Evolutionary conservation across 2,113 vertebrate species (phyloP), one percentile per base, ranked within the genome.

Genomic region (Quiscalus mexicanus): DNA sequence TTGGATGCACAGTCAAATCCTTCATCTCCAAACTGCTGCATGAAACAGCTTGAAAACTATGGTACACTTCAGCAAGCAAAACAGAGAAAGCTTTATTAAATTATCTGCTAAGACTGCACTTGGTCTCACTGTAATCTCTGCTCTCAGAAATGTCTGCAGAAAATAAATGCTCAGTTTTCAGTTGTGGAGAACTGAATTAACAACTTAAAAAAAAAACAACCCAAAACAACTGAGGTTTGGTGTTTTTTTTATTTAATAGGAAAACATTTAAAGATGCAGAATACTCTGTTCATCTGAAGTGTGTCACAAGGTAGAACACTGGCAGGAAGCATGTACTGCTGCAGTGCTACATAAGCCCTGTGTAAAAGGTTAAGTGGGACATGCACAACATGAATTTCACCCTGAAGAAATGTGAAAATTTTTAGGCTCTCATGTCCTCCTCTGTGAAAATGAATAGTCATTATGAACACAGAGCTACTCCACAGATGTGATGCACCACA

Each of bases 301-400:
- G 0, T 65, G 67, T 12, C 63, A 73, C 78, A 47, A 0, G 0
- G 35, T 19, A 73, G 39, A 84, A 58, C 44, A 45, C 39, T 83
- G 47, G 31, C 39, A 84, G 87, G n/a, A 86, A 77, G 30, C 60
- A 35, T 60, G 71, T 56, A 47, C 47, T 83, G 52, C 47, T 88
- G 67, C 47, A 84, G 50, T 41, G 41, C 52, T 77, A 90, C 79
- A 60, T 7, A 67, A 88, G 20, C 44, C 47, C 47, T 41, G 4
- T 44, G 59, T 53, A 84, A 93, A 96, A 94, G 82, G 79, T 91
- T 88, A 95, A 96, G 79, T 63, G 68, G 55, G 52, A 93, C 28
- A 44, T 1, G 33, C 21, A 47, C 6, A n/a, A 69, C 0, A 0
- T 56, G 55, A 88, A 86, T 71, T 92, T 81, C 44, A 75, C 41